These are phyloP conservation scores for Geotrupes spiniger DNA, from an alignment of 2,888 invertebrate species.

Conservation along the genomic window DNA sequence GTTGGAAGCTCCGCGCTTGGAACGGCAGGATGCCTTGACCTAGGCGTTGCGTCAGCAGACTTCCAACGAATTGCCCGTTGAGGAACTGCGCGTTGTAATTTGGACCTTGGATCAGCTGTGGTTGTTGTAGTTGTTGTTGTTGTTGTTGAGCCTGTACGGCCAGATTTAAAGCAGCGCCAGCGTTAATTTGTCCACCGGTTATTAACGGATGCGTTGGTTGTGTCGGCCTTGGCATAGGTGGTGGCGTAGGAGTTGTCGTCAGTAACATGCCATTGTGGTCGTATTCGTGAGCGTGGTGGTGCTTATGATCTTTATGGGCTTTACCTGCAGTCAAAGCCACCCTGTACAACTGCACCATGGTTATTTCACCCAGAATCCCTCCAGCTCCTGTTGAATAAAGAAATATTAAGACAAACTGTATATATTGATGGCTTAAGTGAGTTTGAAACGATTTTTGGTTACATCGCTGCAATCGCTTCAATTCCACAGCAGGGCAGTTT, in stretches of 20 bases:
- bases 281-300: conserved; percentile 80
- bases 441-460: too few relatives aligned
- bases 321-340: conserved; percentile 82
- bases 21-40: conserved; percentile 16
- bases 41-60: conserved; percentile 37
- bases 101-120: conserved; percentile 55
- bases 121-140: conserved; percentile 44
- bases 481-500: too few relatives aligned
- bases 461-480: too few relatives aligned
- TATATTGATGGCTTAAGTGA: too few relatives aligned
- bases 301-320: conserved; percentile 83
- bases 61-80: conserved; percentile 61
- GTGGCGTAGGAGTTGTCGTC: conserved; percentile 59
- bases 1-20: conserved; percentile 11
- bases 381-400: conserved; percentile 54
- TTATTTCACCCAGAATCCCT: conserved; percentile 72
- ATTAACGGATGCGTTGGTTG: conserved; percentile 55
- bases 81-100: conserved; percentile 58
- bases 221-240: conserved; percentile 55
- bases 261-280: conserved; percentile 68
- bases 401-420: too few relatives aligned
- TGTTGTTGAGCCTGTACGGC: conserved; percentile 41
- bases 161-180: conserved; percentile 55
- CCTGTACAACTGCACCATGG: conserved; percentile 76
- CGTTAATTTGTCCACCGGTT: conserved; percentile 64